A percentile compares a stretch with the other conserved stretches of the same genome.
phyloP scores from a whole-genome alignment of 2,113 vertebrate genomes.

The Ursus arctos region DNA sequence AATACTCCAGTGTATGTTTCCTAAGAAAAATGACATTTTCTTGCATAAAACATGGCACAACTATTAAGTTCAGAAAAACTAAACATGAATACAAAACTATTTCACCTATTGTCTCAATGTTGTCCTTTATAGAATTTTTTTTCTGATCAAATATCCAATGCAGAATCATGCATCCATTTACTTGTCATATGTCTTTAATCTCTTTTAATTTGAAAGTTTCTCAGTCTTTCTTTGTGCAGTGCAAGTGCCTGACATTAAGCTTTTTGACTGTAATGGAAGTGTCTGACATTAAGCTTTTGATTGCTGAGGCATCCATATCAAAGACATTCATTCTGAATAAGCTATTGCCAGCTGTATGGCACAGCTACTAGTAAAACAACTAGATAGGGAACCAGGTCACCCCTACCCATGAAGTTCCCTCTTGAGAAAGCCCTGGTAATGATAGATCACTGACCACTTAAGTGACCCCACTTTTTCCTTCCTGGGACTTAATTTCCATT shows the following conservation, averaged over 20 bases:
- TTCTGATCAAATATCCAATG: not conserved
- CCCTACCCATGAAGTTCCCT: not conserved
- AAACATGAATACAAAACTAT: conserved; percentile 25
- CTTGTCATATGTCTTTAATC: not conserved
- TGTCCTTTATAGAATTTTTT: not conserved
- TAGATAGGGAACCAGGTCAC: not conserved
- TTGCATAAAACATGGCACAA: not conserved
- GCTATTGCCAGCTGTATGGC: not conserved
- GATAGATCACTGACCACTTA: not conserved
- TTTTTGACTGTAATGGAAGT: not conserved
- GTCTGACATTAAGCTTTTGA: not conserved
- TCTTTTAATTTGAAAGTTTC: not conserved
- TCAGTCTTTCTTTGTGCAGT: not conserved
- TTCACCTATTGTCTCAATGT: not conserved
- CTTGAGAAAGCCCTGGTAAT: not conserved
- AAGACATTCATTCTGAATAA: not conserved
- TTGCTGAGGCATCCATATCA: not conserved
- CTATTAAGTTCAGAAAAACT: conserved; percentile 47
- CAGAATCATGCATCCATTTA: not conserved
- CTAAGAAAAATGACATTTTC: not conserved
- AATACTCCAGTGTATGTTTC: not conserved
- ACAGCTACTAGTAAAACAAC: not conserved
- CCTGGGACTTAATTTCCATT: not conserved
- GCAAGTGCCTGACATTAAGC: not conserved
- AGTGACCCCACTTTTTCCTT: not conserved